Evolutionary conservation across 2,113 vertebrate genomes (phyloP), one percentile per base, ranked within the genome.

Genomic region (Serilophus lunatus): DNA sequence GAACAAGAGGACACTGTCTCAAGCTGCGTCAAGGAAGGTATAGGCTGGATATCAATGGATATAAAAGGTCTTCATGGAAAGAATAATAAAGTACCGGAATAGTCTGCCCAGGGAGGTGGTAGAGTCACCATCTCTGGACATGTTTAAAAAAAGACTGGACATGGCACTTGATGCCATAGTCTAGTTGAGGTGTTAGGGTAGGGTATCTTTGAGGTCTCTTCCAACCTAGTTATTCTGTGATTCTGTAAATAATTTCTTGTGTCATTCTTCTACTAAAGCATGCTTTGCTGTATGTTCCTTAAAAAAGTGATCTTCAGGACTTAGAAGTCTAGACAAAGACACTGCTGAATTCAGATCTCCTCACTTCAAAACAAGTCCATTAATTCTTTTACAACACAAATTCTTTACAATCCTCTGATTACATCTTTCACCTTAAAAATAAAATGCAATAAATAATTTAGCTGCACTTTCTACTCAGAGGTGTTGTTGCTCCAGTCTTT

Each of bases 401-500:
- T 33, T 44, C 14, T 75, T 86, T 64, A 45, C 11, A 60, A 64
- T 7, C 5, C 63, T 56, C 35, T 59, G 28, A 54, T 45, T 45
- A 31, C 28, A 71, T 36, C 7, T 8, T 68, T 83, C 25, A 68
- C 26, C 4, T 54, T 82, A 56, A 88, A 90, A 74, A 42, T 51
- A 36, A 82, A 82, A 71, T n/a, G 13, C 7, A 47, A 10, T 42
- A 4, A 33, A 91, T 79, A 65, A 56, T 0, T 6, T 18, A 50
- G 2, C 5, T 61, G 26, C 13, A 29, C 5, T 26, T 40, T 33
- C 3, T 71, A 18, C 7, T 71, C 12, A 13, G 5, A 25, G 3
- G 1, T 2, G 1, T 10, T 15, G 10, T 82, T 3, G 0, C 47
- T 20, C 22, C 77, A 11, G 5, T 42, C 17, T 50, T 6, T 28